phyloP scores from a whole-genome alignment of 2,888 invertebrate genomes.

The Chloroclysta siterata region DNA sequence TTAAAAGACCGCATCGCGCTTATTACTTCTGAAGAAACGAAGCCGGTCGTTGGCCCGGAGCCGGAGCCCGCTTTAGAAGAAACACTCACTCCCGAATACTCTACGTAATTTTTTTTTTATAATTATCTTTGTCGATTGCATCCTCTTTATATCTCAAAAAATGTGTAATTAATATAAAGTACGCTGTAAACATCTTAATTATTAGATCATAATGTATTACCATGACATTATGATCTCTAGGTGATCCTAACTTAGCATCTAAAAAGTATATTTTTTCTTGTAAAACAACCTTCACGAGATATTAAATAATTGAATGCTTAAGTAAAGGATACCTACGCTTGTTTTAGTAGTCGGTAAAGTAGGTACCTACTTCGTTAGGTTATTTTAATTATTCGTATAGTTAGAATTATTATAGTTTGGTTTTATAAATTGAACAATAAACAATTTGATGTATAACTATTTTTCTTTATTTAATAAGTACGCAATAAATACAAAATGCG shows the following conservation, averaged over 20 bases:
- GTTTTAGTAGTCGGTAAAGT: constrained; percentile 10
- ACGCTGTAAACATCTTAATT: too few species aligned
- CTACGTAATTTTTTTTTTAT: constrained; percentile 32
- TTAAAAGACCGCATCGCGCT: constrained; percentile 49
- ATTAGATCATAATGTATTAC: too few species aligned
- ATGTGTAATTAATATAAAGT: too few species aligned
- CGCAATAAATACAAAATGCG: constrained; percentile 37
- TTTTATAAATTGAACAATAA: constrained; percentile 20
- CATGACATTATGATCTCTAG: background rate
- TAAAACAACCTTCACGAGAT: constrained; percentile 8
- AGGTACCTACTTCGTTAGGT: background rate
- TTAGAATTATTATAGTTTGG: constrained; percentile 17
- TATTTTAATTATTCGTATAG: background rate
- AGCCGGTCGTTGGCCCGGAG: constrained; percentile 31
- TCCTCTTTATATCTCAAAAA: background rate
- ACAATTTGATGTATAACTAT: constrained; percentile 13
- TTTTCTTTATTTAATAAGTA: constrained; percentile 27
- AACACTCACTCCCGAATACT: constrained; percentile 51
- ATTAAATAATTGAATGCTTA: constrained; percentile 5
- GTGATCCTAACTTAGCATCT: background rate
- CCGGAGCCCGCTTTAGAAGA: constrained; percentile 45
- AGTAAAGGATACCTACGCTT: too few species aligned
- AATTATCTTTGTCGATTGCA: background rate
- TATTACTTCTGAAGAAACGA: constrained; percentile 40
- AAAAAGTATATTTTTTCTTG: constrained; percentile 3